Conservation (phyloP, 2,113 vertebrate species). For the Malurus elegans region DNA sequence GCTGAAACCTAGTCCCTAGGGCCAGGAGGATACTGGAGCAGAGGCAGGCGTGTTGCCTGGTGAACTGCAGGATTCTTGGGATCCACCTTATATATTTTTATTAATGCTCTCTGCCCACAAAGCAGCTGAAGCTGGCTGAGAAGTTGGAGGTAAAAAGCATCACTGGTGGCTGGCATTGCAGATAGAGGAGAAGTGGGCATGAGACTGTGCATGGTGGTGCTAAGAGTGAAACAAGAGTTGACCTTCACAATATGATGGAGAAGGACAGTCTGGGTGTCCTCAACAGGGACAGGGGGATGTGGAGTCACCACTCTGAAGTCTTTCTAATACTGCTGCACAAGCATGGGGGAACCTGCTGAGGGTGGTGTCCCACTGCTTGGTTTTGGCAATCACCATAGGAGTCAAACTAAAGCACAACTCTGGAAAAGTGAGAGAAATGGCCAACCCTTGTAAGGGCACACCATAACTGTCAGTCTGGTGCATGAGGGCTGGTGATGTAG, state of each 20-base stretch:
- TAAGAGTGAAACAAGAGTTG: not conserved
- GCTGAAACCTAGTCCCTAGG: not conserved
- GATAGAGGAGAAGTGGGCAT: not conserved
- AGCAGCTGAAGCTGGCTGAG: not conserved
- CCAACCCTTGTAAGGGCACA: not conserved
- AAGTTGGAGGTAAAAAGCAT: not conserved
- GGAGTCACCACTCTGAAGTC: not conserved
- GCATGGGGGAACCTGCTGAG: not conserved
- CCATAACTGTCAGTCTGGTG: not conserved
- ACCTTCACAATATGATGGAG: not conserved
- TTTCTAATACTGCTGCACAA: not conserved
- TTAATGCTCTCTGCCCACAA: not conserved
- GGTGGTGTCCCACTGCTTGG: not conserved
- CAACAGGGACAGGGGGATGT: not conserved
- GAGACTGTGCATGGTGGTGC: not conserved
- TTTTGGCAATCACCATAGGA: not conserved
- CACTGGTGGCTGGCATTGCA: not conserved
- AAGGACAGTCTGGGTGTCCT: not conserved
- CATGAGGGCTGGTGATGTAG: fast-evolving
- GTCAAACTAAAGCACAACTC: not conserved
- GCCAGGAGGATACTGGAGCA: not conserved
- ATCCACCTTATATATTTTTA: not conserved
- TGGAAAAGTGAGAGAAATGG: not conserved
- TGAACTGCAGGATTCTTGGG: not conserved
- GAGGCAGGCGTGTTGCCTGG: not conserved